Conservation (phyloP, 2,113 vertebrate species). For the Paramisgurnus dabryanus region DNA sequence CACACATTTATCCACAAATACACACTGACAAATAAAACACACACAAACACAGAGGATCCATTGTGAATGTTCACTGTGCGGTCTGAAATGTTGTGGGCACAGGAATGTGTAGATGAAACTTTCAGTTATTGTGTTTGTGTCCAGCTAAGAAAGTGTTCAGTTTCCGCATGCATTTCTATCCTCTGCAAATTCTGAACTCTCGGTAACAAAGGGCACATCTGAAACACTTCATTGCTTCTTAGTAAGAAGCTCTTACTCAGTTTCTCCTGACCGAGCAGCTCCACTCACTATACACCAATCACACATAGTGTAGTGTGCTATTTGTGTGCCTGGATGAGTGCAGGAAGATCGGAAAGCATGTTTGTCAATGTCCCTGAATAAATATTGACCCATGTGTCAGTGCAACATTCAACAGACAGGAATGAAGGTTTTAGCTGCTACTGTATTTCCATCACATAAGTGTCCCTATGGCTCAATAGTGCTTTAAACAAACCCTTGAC, state of each 20-base stretch:
- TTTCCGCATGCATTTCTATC: conserved; percentile 21
- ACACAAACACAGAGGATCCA: conserved; percentile 25
- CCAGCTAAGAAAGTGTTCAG: conserved; percentile 11
- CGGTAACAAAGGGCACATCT: not conserved
- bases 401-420: not conserved
- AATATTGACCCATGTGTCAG: conserved; percentile 28
- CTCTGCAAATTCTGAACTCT: conserved; percentile 37
- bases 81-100: conserved; percentile 40
- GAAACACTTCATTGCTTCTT: conserved; percentile 31
- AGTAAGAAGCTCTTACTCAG: not conserved
- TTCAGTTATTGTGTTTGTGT: conserved; percentile 23
- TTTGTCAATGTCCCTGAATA: conserved; percentile 16
- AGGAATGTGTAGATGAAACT: conserved; percentile 33
- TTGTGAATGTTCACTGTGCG: conserved; percentile 18
- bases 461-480: too few species aligned
- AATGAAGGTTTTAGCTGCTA: not conserved
- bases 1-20: conserved; percentile 1
- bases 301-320: not conserved
- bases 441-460: not conserved
- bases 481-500: too few species aligned
- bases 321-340: not conserved
- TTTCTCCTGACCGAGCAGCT: conserved; percentile 9
- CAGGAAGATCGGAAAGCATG: conserved; percentile 11
- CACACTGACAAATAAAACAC: conserved; percentile 1
- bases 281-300: not conserved